These are phyloP conservation scores for Sebastes schlegelii DNA, from an alignment of 2,113 vertebrate genomes.

Conservation along the genomic window DNA sequence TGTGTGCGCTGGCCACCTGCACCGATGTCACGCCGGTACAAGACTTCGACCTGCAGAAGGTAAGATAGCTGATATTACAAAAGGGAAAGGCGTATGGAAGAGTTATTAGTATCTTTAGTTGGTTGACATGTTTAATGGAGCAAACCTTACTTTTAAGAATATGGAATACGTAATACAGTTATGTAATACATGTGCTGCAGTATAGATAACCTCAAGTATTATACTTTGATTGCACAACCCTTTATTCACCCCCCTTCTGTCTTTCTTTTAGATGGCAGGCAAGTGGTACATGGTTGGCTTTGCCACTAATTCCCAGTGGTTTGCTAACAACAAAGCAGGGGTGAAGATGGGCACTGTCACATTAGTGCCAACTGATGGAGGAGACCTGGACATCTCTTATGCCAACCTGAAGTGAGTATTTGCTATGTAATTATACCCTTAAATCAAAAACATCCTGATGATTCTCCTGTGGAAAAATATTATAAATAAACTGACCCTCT, in stretches of 20 bases:
- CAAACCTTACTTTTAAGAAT: not conserved
- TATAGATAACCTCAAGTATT: not conserved
- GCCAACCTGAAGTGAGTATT: conserved; percentile 70
- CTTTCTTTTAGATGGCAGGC: conserved; percentile 84
- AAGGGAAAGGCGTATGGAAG: too few species aligned
- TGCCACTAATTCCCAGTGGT: conserved; percentile 88
- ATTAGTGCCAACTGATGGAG: conserved; percentile 63
- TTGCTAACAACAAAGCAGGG: conserved; percentile 72
- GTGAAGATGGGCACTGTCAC: conserved; percentile 85
- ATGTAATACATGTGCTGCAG: not conserved
- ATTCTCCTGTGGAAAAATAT: not conserved
- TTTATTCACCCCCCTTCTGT: rapidly evolving
- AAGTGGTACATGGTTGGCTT: conserved; percentile 88
- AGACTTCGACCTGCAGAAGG: conserved; percentile 86
- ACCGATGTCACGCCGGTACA: conserved; percentile 57
- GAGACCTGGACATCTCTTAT: conserved; percentile 81
- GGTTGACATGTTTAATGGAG: not conserved
- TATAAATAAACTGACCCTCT: not conserved
- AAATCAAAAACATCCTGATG: not conserved
- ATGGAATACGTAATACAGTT: not conserved
- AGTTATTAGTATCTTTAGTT: not conserved
- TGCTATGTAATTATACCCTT: not conserved
- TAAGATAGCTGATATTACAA: conserved; percentile 52
- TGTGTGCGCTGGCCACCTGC: conserved; percentile 45
- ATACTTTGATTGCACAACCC: not conserved